phyloP scores from a whole-genome alignment of 1,140 invertebrate species.

The Pogonus chalceus region DNA sequence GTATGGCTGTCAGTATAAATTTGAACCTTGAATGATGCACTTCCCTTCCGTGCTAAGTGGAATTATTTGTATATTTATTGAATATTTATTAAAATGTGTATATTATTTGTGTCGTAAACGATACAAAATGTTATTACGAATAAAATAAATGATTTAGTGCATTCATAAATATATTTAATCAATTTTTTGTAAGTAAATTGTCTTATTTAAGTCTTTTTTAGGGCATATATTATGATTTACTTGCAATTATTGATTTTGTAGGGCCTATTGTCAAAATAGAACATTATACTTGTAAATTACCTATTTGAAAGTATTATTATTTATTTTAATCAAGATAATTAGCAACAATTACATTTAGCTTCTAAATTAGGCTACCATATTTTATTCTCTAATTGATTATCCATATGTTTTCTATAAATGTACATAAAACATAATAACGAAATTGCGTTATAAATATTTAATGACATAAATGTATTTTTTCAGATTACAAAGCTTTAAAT shows the following conservation, averaged over 20 bases:
- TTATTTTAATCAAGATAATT: background rate
- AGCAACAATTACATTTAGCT: background rate
- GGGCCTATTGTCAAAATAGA: background rate
- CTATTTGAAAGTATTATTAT: background rate
- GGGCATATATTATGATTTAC: background rate
- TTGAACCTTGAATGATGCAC: constrained; percentile 67
- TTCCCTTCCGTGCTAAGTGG: constrained; percentile 53
- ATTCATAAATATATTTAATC: background rate
- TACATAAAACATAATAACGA: too few relatives aligned
- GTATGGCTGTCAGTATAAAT: constrained; percentile 84
- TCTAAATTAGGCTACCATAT: background rate
- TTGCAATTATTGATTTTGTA: background rate
- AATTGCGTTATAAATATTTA: too few relatives aligned
- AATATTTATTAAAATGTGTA: constrained; percentile 18
- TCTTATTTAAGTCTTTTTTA: background rate
- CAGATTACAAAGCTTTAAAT: too few relatives aligned
- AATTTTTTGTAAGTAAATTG: background rate
- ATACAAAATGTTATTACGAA: constrained; percentile 24
- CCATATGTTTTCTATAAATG: constrained; percentile 12
- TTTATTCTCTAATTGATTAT: constrained; percentile 12
- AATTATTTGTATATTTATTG: constrained; percentile 24
- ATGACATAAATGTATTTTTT: too few relatives aligned
- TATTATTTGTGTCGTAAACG: constrained; percentile 18
- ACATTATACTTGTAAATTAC: background rate
- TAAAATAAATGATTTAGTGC: constrained; percentile 18